Base-by-base conservation (phyloP, 1,140 invertebrate genomes). In the Cataglyphis hispanica region DNA sequence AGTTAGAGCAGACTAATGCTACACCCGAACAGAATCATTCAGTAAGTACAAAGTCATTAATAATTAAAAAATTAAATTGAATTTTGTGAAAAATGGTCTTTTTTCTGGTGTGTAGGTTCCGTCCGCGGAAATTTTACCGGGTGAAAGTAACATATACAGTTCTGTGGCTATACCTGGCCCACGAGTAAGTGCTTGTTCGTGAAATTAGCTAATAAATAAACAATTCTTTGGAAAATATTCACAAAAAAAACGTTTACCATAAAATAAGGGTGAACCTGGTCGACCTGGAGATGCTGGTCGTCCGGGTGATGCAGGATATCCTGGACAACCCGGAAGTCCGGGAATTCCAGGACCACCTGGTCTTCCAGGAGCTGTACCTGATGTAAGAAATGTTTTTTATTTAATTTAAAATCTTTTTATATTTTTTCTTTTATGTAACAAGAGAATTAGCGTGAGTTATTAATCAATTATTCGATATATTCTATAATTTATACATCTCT, bases 341-440 rank as follows among this genome's bases (percentile, higher is more conserved):
- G 97, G 96, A 69, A 93, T 96, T n/a, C 97, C 97, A 2, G 98
- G 97, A 1, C 94, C 95, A 1, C 97, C 97, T 0, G 97, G 97
- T 63, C 96, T 96, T 22, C 96, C 97, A 61, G 97, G 97, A 86
- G 96, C 96, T n/a, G 95, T 96, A 88, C 97, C 97, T 25, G 97
- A 98, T 95, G 96, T 98, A 93, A 96, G 95, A 93, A 91, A 84
- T 31, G 31, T 31, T 27, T 53, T n/a, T 56, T 69, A 3, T 34
- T 69, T 69, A 58, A 74, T 84, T 50, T 72, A 34, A 40, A 60
- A 60, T 6, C 13, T 0, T 43, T 83, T 83, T 58, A 31, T 11
- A 34, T 72, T 34, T 27, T 3, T 37, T 61, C 46, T 56, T 56
- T 74, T 11, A 37, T 37, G 10, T 58, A 16, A 19, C 4, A 22